Conservation (phyloP, 2,797 vertebrate genomes). For the Gorsachius magnificus region DNA sequence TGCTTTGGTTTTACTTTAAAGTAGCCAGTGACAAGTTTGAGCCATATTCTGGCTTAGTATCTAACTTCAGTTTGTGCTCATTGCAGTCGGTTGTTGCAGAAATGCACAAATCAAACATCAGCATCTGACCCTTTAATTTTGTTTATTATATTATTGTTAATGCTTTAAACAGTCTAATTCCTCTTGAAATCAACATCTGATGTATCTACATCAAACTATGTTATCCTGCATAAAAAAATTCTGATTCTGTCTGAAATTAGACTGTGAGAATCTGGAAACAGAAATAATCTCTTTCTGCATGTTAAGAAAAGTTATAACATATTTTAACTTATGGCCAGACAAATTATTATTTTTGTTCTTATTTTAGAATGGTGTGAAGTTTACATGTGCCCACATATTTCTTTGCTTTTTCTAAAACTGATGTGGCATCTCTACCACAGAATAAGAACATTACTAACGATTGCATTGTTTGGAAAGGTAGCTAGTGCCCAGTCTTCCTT, state of each 20-base stretch:
- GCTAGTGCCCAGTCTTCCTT: neutral
- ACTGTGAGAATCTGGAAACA: neutral
- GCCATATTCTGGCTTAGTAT: neutral
- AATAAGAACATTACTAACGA: neutral
- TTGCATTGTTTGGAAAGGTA: neutral
- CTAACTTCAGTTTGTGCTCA: neutral
- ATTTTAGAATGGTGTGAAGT: neutral
- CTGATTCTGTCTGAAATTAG: neutral
- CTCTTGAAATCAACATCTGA: neutral
- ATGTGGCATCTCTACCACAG: neutral
- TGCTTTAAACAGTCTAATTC: neutral
- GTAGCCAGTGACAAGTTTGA: neutral
- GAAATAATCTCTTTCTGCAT: neutral
- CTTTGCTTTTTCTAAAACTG: neutral
- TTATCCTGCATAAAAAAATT: neutral
- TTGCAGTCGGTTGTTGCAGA: neutral
- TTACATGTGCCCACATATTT: neutral
- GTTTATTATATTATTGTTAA: too few species aligned
- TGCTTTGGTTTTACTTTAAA: neutral
- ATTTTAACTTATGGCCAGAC: neutral
- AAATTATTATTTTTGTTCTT: neutral
- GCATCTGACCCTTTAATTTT: neutral
- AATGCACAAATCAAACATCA: neutral
- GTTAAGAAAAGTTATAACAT: neutral
- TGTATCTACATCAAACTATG: neutral